Base-by-base conservation (phyloP, 2,797 vertebrate genomes). In the Pyrocephalus nanus region DNA sequence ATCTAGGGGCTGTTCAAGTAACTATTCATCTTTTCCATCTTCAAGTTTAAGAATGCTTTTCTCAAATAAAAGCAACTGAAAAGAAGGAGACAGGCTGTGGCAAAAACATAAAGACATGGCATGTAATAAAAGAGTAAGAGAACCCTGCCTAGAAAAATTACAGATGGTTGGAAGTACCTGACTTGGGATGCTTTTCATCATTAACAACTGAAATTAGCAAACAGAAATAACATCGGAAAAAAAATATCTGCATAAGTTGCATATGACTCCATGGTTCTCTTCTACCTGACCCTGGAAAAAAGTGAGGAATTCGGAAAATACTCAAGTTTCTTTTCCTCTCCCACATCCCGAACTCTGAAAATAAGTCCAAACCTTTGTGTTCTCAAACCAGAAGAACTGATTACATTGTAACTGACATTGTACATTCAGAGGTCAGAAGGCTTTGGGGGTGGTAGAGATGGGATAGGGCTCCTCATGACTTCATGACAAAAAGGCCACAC, bases 21-120 rank as follows among this genome's bases (percentile, higher is more conserved):
- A 87, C 67, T 82, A 81, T 78, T 87, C 23, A 57, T 93, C 76
- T 81, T 84, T 88, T 43, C 48, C 43, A 73, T 90, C 80, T 91
- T 94, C 34, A 65, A 26, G 47, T 88, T 95, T 82, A 85, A 92
- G 83, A 90, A 91, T 51, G 76, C 17, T 92, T 84, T 93, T 74
- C 55, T 84, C 81, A 82, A 91, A 81, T 88, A 94, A 94, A 93
- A 85, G 64, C 70, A 95, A 84, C 50, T 43, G 34, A 74, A 91
- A 90, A 88, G 88, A 78, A 86, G n/a, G 51, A 78, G 82, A 79
- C 57, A 69, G 71, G 45, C 32, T 73, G 66, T 76, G 71, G 74
- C 45, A 92, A 88, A 67, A 89, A 69, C 57, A 82, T 74, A 76
- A 86, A 92, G 90, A 82, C n/a, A 51, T 26, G 64, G 53, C 71